Conservation (phyloP, 1,140 invertebrate genomes). For the Helicoverpa armigera region DNA sequence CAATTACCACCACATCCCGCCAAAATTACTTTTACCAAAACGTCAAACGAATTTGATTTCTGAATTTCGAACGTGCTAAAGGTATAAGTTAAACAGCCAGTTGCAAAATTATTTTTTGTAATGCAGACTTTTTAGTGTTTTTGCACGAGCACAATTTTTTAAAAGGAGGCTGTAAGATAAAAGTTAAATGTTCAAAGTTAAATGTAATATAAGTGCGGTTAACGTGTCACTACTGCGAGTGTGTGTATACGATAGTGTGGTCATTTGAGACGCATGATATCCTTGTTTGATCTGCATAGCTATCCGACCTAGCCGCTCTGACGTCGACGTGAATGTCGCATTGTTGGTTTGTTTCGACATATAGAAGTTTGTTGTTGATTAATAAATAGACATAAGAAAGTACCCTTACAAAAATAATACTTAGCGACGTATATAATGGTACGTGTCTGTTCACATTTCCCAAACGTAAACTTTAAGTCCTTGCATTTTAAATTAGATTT, state of each 20-base stretch:
- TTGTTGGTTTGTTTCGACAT: conserved; percentile 10
- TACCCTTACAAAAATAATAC: too few relatives aligned
- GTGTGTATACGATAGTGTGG: conserved; percentile 9
- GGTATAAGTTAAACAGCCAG: background rate
- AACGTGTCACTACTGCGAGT: background rate
- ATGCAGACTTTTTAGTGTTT: background rate
- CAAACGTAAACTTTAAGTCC: too few relatives aligned
- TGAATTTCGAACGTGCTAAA: background rate
- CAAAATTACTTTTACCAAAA: background rate
- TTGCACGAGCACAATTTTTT: background rate
- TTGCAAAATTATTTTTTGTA: background rate
- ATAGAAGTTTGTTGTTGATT: too few relatives aligned
- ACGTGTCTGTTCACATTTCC: too few relatives aligned
- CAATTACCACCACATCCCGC: background rate
- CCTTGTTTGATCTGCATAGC: conserved; percentile 35
- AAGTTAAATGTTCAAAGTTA: background rate
- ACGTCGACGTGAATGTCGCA: conserved; percentile 11
- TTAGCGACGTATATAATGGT: too few relatives aligned
- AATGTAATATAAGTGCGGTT: background rate
- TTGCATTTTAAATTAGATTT: too few relatives aligned
- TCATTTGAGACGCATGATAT: conserved; percentile 36
- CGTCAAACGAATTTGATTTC: background rate
- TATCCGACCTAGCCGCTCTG: background rate
- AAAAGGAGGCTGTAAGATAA: background rate
- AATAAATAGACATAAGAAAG: too few relatives aligned